These are phyloP conservation scores for Cynocephalus volans DNA, from an alignment of 2,113 vertebrate genomes.

Conservation along the genomic window DNA sequence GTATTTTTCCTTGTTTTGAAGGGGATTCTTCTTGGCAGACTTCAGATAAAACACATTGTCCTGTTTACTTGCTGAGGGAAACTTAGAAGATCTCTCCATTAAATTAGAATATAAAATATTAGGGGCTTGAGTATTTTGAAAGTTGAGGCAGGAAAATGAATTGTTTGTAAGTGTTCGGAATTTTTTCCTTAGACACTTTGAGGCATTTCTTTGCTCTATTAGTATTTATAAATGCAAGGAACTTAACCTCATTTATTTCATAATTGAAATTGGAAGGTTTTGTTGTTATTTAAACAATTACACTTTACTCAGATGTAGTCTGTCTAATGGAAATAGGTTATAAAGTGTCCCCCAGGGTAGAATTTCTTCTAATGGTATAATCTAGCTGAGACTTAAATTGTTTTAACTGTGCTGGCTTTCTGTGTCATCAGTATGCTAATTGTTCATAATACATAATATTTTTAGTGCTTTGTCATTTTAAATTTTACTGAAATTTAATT, in stretches of 20 bases:
- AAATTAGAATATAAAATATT: neutral
- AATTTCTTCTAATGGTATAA: slow-evolving; percentile 47
- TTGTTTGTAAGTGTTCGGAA: slow-evolving; percentile 29
- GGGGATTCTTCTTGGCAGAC: neutral
- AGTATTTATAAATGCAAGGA: slow-evolving; percentile 42
- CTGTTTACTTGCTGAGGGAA: neutral
- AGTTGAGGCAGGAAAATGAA: slow-evolving; percentile 26
- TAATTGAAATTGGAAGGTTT: slow-evolving; percentile 8
- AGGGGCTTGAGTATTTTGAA: slow-evolving; percentile 48
- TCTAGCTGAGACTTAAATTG: neutral
- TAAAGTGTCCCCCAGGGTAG: neutral
- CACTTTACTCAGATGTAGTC: slow-evolving; percentile 4
- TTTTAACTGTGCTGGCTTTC: neutral
- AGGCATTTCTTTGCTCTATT: slow-evolving; percentile 35
- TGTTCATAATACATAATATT: neutral
- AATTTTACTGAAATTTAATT: slow-evolving; percentile 64
- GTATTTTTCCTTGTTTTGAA: slow-evolving; percentile 18
- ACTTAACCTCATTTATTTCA: slow-evolving; percentile 59
- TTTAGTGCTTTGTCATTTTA: slow-evolving; percentile 45
- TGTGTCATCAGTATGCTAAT: slow-evolving; percentile 21
- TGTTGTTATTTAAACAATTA: slow-evolving; percentile 66
- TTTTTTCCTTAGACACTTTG: slow-evolving; percentile 40
- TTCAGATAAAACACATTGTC: slow-evolving; percentile 16
- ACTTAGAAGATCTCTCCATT: neutral
- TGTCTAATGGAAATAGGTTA: slow-evolving; percentile 23